Conservation (phyloP, 2,888 invertebrate species). For the Caenorhabditis auriculariae region DNA sequence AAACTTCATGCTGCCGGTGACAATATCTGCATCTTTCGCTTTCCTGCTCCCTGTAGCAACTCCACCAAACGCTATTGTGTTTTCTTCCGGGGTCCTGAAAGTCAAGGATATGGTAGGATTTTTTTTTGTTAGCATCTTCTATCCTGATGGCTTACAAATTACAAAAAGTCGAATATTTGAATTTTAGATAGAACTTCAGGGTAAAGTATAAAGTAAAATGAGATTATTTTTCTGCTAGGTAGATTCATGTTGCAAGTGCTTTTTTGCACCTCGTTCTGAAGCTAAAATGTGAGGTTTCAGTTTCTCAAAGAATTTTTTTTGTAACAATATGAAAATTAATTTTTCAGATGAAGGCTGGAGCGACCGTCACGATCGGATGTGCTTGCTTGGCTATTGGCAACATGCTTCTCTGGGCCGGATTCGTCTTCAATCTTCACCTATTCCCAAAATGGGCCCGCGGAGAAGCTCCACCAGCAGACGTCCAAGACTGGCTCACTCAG, state of each 20-base stretch:
- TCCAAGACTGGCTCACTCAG: conserved; percentile 12
- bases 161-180: too few relatives aligned
- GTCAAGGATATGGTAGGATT: conserved; percentile 44
- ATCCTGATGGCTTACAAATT: too few relatives aligned
- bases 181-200: too few relatives aligned
- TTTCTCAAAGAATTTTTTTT: neutral
- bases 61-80: conserved; percentile 80
- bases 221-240: too few relatives aligned
- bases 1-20: conserved; percentile 64
- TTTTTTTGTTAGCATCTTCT: neutral
- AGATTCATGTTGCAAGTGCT: too few relatives aligned
- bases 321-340: neutral
- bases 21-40: conserved; percentile 63
- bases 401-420: conserved; percentile 37
- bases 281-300: too few relatives aligned
- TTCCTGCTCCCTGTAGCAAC: conserved; percentile 78
- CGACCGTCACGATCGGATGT: conserved; percentile 39
- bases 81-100: conserved; percentile 40
- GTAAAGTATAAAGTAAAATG: too few relatives aligned
- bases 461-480: conserved; percentile 16
- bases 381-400: conserved; percentile 27
- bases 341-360: conserved; percentile 36
- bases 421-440: conserved; percentile 31
- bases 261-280: too few relatives aligned
- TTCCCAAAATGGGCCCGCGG: conserved; percentile 44